Conservation (phyloP, 2,888 invertebrate genomes). For the Cantharis nigra region DNA sequence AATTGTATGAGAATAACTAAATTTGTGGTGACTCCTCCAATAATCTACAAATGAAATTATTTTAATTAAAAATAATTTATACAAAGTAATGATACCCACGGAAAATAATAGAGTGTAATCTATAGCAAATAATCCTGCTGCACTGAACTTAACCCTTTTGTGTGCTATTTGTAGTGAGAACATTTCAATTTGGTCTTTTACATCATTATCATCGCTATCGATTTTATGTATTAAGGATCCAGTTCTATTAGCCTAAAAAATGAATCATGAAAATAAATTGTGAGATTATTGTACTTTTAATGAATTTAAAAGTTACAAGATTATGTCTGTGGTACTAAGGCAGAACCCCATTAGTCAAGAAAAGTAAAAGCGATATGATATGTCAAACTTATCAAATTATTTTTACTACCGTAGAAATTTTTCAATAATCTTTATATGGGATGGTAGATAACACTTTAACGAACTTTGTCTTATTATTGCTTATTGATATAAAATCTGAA, state of each 20-base stretch:
- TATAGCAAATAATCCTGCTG: conserved; percentile 48
- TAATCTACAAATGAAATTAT: conserved; percentile 40
- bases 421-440: no score
- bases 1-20: conserved; percentile 49
- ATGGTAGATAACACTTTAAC: no score
- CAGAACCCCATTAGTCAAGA: no score
- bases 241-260: conserved; percentile 38
- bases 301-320: no score
- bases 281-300: no score
- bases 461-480: no score
- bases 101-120: conserved; percentile 47
- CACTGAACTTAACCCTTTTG: conserved; percentile 45
- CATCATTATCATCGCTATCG: conserved; percentile 43
- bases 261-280: background rate
- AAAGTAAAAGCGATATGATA: no score
- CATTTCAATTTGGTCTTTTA: conserved; percentile 48
- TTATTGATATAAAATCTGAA: no score
- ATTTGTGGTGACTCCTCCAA: conserved; percentile 46
- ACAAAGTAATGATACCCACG: conserved; percentile 36
- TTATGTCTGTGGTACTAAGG: no score
- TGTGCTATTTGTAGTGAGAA: conserved; percentile 50
- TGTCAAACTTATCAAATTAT: no score
- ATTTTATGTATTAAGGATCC: conserved; percentile 46
- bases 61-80: background rate
- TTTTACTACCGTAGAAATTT: no score